Base-by-base conservation (phyloP, 2,888 invertebrate species). In the Dromius quadrimaculatus region DNA sequence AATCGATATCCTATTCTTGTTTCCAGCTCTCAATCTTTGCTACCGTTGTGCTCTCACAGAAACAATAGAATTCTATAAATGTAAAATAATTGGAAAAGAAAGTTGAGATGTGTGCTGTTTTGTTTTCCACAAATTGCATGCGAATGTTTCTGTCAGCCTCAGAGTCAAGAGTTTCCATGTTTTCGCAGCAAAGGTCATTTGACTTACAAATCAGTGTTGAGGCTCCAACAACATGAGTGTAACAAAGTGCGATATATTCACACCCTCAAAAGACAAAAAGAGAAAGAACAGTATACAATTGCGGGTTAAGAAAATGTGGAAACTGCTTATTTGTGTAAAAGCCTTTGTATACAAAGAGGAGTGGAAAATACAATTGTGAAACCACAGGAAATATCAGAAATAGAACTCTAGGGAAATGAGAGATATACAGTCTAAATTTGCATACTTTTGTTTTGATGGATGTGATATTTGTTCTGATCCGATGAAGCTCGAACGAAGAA, bases 151-250 rank as follows among this genome's bases (percentile, higher is more conserved):
- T 36, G 54, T 65, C 59, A 45, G 32, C 20, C 32, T 19, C 68
- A 68, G 54, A 47, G 54, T 32, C 8, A 28, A 8, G 11, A 41
- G 4, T 13, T 32, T 38, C 34, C 38, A 57, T 38, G 59, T 68
- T 68, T 68, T 41, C 68, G 19, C 36, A 41, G 59, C 57, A 17
- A 28, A 50, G 57, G 22, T 41, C 57, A 68, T 68, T 68, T 68
- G 68, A 68, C 68, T 68, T 68, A 68, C 68, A 68, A 68, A 68
- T 68, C 68, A 59, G 65, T 22, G 62, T 41, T 38, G 34, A 23
- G 19, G 38, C 34, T 34, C 34, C 28, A 28, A 57, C 32, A 32
- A 32, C 57, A 57, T 17, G 38, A 8, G 28, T 54, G 50, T 2
- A 28, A 54, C 28, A 54, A 19, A 28, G 50, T 28, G 28, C 23